Evolutionary conservation across 2,888 invertebrate species (phyloP).

Genomic region (Drosophila parthenogenetica): DNA sequence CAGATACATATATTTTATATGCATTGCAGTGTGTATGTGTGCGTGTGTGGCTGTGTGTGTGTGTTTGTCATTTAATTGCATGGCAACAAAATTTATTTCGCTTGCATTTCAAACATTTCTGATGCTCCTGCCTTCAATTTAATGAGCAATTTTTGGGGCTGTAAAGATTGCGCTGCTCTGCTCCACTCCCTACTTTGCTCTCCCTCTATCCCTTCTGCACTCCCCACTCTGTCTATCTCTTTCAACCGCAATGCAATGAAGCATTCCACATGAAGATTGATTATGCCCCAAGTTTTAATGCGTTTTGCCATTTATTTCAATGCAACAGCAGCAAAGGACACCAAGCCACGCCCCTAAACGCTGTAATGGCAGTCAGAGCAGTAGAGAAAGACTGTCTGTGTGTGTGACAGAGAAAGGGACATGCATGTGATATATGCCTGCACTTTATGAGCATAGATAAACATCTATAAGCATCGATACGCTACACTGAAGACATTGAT

Average conservation of each 20-base stretch:
- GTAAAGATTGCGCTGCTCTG: slow-evolving; percentile 14
- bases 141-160: slow-evolving; percentile 63
- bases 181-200: not conserved
- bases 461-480: slow-evolving; percentile 39
- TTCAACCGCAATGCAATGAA: slow-evolving; percentile 62
- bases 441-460: slow-evolving; percentile 40
- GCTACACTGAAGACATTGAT: slow-evolving; percentile 48
- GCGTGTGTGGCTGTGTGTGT: not conserved
- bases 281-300: slow-evolving; percentile 76
- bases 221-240: not conserved
- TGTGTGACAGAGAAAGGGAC: slow-evolving; percentile 4
- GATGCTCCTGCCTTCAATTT: slow-evolving; percentile 44
- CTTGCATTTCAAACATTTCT: slow-evolving; percentile 7
- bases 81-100: slow-evolving; percentile 29
- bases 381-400: not conserved
- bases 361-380: not conserved
- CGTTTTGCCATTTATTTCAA: slow-evolving; percentile 78
- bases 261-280: slow-evolving; percentile 75
- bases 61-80: slow-evolving; percentile 67
- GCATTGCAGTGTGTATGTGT: not conserved
- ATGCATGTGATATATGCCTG: slow-evolving; percentile 7
- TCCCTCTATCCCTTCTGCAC: not conserved
- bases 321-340: slow-evolving; percentile 65
- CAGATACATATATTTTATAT: not conserved
- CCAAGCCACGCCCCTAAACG: slow-evolving; percentile 48